Base-by-base conservation (phyloP, 2,113 vertebrate species). In the Sylvicapra grimmia region DNA sequence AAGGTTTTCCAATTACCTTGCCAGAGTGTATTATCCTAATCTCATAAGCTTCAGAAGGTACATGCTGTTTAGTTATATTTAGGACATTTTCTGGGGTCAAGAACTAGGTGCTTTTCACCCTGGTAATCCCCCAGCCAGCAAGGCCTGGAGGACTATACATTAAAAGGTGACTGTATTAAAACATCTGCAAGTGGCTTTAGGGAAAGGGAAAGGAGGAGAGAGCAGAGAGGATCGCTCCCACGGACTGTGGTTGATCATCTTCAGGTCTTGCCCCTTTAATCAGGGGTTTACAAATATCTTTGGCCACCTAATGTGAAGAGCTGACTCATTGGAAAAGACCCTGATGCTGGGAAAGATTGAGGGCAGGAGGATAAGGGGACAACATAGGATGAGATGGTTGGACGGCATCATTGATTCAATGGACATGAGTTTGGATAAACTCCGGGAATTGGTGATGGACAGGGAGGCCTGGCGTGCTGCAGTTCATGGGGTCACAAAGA, bases 121-220 rank as follows among this genome's bases (percentile, higher is more conserved):
- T 89, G 89, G 93, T 97, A 82, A 96, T 95, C 96, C 63, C 72
- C 29, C 4, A 13, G 21, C 92, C 90, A 31, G 80, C 90, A 97
- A 80, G 86, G 27, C n/a, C 5, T 15, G 5, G 75, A 90, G 47
- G 51, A 49, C 40, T 29, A 25, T 7, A 51, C 80, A 31, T 94
- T 0, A 9, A 95, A 89, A 51, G 33, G 29, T 33, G 91, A 94
- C 1, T 53, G 27, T 40, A 5, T 40, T 19, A 75, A 80, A 54
- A 53, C 47, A 56, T 90, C 56, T 75, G 23, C 53, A 27, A 44
- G 23, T 49, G 47, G 44, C 33, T 51, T 79, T 61, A 12, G n/a
- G 79, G 51, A 84, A 87, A 54, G 36, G 29, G 29, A 68, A 68
- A 18, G 14, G 25, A 82, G 33, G 61, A 56, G 61, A 87, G 47